phyloP scores from a whole-genome alignment of 2,797 vertebrate species.

The Taeniopygia guttata region DNA sequence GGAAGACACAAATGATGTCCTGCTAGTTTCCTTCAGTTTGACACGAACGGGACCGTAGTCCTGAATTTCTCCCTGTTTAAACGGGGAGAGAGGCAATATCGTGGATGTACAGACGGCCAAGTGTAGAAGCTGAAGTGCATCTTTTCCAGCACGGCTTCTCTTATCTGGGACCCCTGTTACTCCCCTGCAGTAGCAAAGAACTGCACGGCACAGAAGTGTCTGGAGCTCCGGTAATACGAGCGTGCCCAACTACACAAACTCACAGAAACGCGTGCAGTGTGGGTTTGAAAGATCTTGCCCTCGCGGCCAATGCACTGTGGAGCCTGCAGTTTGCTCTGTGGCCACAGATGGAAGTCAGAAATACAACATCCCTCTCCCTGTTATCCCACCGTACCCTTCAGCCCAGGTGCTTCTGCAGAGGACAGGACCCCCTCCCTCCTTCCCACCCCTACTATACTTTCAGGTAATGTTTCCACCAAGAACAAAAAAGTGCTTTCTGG shows the following conservation, averaged over 20 bases:
- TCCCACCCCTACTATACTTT: background rate
- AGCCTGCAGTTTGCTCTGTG: background rate
- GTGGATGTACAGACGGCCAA: fast-evolving
- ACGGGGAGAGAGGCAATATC: background rate
- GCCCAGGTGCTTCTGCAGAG: background rate
- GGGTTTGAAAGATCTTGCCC: background rate
- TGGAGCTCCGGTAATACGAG: fast-evolving
- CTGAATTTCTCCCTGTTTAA: background rate
- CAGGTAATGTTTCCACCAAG: background rate
- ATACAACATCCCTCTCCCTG: background rate
- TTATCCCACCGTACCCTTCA: background rate
- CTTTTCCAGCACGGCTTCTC: background rate
- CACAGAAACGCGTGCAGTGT: fast-evolving
- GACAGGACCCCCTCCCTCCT: no score
- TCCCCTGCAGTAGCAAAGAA: background rate
- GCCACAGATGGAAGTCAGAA: background rate
- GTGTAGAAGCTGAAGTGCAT: background rate
- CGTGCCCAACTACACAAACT: fast-evolving
- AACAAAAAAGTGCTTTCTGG: background rate
- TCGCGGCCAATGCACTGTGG: background rate
- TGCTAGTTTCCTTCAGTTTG: background rate
- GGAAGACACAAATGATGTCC: background rate
- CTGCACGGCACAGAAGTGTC: background rate
- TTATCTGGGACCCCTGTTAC: background rate
- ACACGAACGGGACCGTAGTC: background rate